A percentile compares a stretch with the other conserved stretches of the same genome.
These are phyloP conservation scores for Hydrophis major DNA, from an alignment of 2,797 vertebrate genomes.

Conservation along the genomic window DNA sequence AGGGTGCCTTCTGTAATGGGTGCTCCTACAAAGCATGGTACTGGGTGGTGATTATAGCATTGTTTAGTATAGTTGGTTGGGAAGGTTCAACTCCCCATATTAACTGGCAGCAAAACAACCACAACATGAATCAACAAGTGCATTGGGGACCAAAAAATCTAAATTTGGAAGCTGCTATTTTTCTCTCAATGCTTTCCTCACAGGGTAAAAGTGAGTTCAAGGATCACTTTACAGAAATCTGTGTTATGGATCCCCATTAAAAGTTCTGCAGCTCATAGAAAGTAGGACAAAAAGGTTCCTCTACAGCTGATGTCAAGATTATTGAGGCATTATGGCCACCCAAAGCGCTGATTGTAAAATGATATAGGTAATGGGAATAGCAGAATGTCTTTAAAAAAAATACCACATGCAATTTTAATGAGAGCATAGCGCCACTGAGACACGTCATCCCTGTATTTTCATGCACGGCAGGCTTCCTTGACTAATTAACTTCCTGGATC, in stretches of 20 bases:
- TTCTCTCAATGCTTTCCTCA: background rate
- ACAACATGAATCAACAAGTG: conserved; percentile 13
- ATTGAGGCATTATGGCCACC: background rate
- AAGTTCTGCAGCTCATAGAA: background rate
- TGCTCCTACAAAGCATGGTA: background rate
- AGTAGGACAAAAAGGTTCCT: background rate
- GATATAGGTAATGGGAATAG: conserved; percentile 5
- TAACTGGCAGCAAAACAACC: conserved; percentile 11
- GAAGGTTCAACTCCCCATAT: background rate
- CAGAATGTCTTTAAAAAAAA: background rate
- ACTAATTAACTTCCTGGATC: conserved; percentile 13
- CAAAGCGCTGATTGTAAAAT: background rate
- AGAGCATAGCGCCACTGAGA: background rate
- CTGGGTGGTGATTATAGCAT: background rate
- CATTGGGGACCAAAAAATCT: background rate
- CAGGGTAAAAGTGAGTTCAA: background rate
- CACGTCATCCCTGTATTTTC: background rate
- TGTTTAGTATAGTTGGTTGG: background rate
- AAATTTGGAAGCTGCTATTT: background rate
- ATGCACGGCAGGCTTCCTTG: conserved; percentile 19
- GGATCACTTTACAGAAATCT: background rate
- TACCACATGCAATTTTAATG: background rate
- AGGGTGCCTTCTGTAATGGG: background rate
- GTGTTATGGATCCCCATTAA: background rate
- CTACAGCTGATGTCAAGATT: background rate